phyloP scores from a whole-genome alignment of 2,797 vertebrate genomes.

The Rhabdophis nuchalis region DNA sequence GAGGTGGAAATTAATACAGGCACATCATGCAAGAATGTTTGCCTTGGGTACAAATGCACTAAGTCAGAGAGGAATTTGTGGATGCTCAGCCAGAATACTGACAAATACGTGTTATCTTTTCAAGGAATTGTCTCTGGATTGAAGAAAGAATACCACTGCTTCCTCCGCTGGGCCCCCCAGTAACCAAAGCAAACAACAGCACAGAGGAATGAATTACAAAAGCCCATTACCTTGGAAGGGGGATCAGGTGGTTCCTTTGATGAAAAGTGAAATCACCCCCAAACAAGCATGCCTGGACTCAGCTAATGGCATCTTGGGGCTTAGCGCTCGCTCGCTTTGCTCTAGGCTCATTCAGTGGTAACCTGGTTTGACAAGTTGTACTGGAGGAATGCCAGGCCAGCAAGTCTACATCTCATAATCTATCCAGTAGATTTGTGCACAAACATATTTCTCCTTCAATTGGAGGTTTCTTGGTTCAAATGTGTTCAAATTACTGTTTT shows the following conservation, averaged over 20 bases:
- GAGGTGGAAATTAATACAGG: conserved; percentile 30
- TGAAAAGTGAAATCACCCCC: conserved; percentile 69
- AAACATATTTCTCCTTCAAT: not conserved
- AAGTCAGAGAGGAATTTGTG: conserved; percentile 26
- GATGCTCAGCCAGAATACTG: conserved; percentile 48
- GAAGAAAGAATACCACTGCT: conserved; percentile 65
- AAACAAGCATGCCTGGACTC: conserved; percentile 75
- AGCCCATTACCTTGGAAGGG: conserved; percentile 59
- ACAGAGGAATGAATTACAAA: conserved; percentile 54
- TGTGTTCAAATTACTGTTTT: not conserved
- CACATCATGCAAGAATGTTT: conserved; percentile 23
- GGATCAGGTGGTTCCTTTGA: conserved; percentile 68
- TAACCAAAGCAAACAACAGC: conserved; percentile 75
- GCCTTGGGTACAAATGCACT: conserved; percentile 51
- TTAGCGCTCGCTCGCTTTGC: conserved; percentile 64
- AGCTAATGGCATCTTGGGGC: conserved; percentile 47
- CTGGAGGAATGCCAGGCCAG: conserved; percentile 63
- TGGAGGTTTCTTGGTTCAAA: conserved; percentile 1
- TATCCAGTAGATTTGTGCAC: conserved; percentile 11
- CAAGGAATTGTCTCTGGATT: conserved; percentile 65
- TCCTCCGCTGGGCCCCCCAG: conserved; percentile 52
- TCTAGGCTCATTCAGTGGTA: conserved; percentile 67
- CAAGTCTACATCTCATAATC: conserved; percentile 55
- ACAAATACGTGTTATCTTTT: conserved; percentile 33
- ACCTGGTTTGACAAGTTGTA: conserved; percentile 73